Base-by-base conservation (phyloP, 2,113 vertebrate species). In the Malurus cyaneus region DNA sequence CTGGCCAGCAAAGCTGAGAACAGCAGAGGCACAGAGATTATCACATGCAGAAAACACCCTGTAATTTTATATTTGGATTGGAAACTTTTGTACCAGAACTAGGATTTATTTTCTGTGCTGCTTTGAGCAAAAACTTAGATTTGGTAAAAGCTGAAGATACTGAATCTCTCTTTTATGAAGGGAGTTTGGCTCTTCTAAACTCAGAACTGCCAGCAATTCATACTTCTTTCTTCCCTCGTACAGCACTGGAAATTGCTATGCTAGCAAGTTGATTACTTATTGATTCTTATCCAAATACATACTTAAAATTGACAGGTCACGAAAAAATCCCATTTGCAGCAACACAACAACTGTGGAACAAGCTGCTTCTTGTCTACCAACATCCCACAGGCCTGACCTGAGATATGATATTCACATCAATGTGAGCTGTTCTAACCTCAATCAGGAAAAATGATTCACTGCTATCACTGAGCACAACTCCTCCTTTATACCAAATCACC, bases 201-300 rank as follows among this genome's bases (percentile, higher is more conserved):
- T 16, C 67, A 61, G 41, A 65, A 69, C 15, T 49, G 57, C 12
- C 34, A 89, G 42, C 29, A 91, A 44, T 34, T 92, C 26, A 32
- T 42, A 18, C 4, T 84, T 74, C 29, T 54, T 78, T 60, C 39
- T 34, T 73, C 41, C 34, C 5, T 76, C 46, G 60, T 4, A 59
- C 66, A 87, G 26, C 36, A 77, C 66, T 72, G 50, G n/a, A 59
- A 79, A 65, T 12, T 39, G 39, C 41, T 36, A 13, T 77, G 49
- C 53, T 62, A 59, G n/a, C 5, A 1, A 0, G 0, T 19, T n/a
- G n/a, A n/a, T n/a, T n/a, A 53, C 18, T 46, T 60, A 18, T 12
- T 61, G 39, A n/a, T 39, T 85, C n/a, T 76, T 66, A 88, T 14
- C 47, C 54, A 94, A 70, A 88, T 4, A 73, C 6, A 59, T 24